A percentile compares a stretch with the other conserved stretches of the same genome.
Conservation (phyloP, 2,888 invertebrate genomes). For the Hydroisotoma schaefferi region DNA sequence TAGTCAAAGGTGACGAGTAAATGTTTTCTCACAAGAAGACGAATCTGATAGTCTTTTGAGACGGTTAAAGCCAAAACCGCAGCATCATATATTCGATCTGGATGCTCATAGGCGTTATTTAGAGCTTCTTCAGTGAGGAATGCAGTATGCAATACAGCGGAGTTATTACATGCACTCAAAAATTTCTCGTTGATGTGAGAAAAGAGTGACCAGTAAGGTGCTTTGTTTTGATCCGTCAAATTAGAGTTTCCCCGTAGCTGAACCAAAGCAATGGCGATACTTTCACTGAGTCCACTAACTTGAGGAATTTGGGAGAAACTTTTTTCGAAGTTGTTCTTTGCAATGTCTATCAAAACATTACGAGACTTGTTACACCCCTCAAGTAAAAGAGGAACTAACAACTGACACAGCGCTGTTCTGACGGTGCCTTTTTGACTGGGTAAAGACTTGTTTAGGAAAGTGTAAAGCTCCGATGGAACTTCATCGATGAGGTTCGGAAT, state of each 20-base stretch:
- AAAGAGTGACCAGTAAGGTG: conserved; percentile 1
- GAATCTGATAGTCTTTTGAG: no score
- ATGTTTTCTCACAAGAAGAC: no score
- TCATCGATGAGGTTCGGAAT: conserved; percentile 63
- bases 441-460: conserved; percentile 39
- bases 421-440: conserved; percentile 31
- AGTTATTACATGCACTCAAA: conserved; percentile 18
- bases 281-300: conserved; percentile 24
- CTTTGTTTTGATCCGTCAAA: not conserved
- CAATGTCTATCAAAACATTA: conserved; percentile 10
- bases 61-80: no score
- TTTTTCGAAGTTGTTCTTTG: conserved; percentile 31
- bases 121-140: no score
- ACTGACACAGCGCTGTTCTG: conserved; percentile 24
- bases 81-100: no score
- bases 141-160: conserved; percentile 19
- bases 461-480: conserved; percentile 54
- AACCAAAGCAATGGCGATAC: conserved; percentile 19
- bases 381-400: conserved; percentile 26
- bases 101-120: no score
- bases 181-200: conserved; percentile 31
- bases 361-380: not conserved
- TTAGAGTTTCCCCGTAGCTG: not conserved
- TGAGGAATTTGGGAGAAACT: conserved; percentile 22
- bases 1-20: no score